Base-by-base conservation (phyloP, 23 tunicate species). In the Corella eumyota region DNA sequence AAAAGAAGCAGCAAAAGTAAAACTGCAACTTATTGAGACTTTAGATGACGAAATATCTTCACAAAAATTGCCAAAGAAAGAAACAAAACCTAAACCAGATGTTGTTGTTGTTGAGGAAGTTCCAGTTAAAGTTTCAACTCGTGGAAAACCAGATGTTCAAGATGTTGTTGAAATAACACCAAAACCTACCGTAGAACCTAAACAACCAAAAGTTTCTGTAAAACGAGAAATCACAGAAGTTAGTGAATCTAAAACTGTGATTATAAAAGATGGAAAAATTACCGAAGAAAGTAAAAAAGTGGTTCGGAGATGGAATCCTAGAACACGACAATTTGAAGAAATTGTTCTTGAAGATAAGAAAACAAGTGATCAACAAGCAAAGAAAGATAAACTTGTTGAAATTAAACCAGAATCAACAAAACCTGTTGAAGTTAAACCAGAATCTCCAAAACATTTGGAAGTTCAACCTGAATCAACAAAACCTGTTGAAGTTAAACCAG, bases 291-390 rank as follows among this genome's bases (percentile, higher is more conserved):
- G 19, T 30, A 37, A 65, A 26, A 62, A 62, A 36, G 6, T 17
- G 13, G 62, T 54, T 30, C 45, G 70, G 50, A 27, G 36, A 15
- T 67, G 83, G 74, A 76, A 76, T 58, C 74, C 67, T 0, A 59
- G 25, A 36, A 74, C 72, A 34, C 52, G 65, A 19, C 25, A 50
- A 50, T 66, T 66, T 66, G 71, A 66, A 25, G 61, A 50, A 26
- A 25, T 66, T 15, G 19, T 40, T 24, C 20, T 36, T 24, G 68
- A 37, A 38, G 52, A 37, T 36, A 15, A 36, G 5, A 9, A 30
- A 58, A 25, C 20, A n/a, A 51, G 24, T 31, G 32, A 62, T 33
- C 52, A 1, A 1, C 46, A 50, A 49, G 25, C 71, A 23, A 62
- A 62, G 1, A 22, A 25, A 7, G 6, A 27, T 19, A 62, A 38